These are phyloP conservation scores for Cheumatopsyche charites DNA, from an alignment of 1,140 invertebrate genomes.

Conservation along the genomic window DNA sequence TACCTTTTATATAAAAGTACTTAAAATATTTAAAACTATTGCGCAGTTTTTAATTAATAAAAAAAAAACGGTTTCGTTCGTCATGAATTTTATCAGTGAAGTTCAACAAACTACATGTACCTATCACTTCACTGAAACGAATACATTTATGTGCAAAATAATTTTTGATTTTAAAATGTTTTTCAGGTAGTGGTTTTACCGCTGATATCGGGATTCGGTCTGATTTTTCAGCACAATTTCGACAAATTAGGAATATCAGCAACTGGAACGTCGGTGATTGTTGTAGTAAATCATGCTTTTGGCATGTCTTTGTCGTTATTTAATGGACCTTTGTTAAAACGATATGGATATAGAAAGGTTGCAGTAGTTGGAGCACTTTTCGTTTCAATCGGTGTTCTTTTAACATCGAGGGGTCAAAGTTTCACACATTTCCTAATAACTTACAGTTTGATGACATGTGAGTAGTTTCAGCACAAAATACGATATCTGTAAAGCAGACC, in stretches of 20 bases:
- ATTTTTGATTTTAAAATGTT: too few relatives aligned
- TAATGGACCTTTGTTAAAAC: slow-evolving; percentile 61
- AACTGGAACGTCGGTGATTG: slow-evolving; percentile 64
- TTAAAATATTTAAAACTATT: too few relatives aligned
- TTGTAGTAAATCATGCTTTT: slow-evolving; percentile 66
- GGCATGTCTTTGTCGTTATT: slow-evolving; percentile 68
- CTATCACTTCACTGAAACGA: not conserved
- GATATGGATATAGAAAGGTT: slow-evolving; percentile 59
- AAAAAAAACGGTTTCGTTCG: too few relatives aligned
- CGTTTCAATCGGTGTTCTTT: slow-evolving; percentile 55
- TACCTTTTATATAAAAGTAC: too few relatives aligned
- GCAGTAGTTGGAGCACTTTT: slow-evolving; percentile 55
- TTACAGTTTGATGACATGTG: slow-evolving; percentile 65
- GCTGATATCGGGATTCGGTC: slow-evolving; percentile 63
- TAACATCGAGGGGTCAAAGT: slow-evolving; percentile 55
- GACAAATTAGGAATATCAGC: slow-evolving; percentile 57
- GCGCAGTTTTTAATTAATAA: too few relatives aligned
- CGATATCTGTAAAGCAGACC: too few relatives aligned
- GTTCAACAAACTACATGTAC: not conserved
- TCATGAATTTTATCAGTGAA: too few relatives aligned
- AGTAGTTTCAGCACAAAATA: slow-evolving; percentile 48
- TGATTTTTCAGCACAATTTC: slow-evolving; percentile 66
- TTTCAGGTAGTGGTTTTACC: slow-evolving; percentile 65
- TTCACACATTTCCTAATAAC: slow-evolving; percentile 58
- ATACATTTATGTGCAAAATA: not conserved